Base-by-base conservation (phyloP, 2,113 vertebrate species). In the Centropristis striata region DNA sequence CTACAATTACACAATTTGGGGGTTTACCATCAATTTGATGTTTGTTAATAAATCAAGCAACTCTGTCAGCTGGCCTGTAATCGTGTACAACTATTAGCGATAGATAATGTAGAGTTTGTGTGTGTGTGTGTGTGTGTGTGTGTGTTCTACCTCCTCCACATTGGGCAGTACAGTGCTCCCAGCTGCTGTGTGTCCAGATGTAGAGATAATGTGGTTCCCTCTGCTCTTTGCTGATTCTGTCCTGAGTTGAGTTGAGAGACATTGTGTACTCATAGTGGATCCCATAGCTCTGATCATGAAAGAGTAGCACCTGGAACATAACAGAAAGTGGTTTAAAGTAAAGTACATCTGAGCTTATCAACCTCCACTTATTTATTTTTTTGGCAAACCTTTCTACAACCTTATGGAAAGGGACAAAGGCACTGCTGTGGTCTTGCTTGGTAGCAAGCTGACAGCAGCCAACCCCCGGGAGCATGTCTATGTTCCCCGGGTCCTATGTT, bases 221-320 rank as follows among this genome's bases (percentile, higher is more conserved):
- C 44, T 92, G 93, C 1, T 94, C 94, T 71, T 96, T 95, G 0
- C 89, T 93, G 32, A 84, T 94, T 75, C 93, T 93, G 76, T 96
- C 95, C 54, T 93, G 86, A 0, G 94, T 94, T 47, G 93, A 90
- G 93, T 98, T 99, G 75, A 98, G 93, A n/a, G 97, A 96, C 78
- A 99, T 92, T 0, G 97, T 99, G 90, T 99, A 99, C 85, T 99
- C 98, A 2, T 99, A 99, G 88, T 99, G 98, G 87, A 99, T 98
- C 39, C 96, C 97, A 1, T 97, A 99, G 76, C 96, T 98, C 88
- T 98, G 98, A 92, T 99, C 98, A 2, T 99, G 98, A 88, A 99
- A 99, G 8, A 99, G 82, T 88, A 99, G 93, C 74, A 99, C 97
- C 98, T 99, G 93, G 65, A 32, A 6, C 78, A 59, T 42, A 9